A percentile compares a stretch with the other conserved stretches of the same genome.
Conservation (phyloP, 2,113 vertebrate species). For the Macrotis lagotis region DNA sequence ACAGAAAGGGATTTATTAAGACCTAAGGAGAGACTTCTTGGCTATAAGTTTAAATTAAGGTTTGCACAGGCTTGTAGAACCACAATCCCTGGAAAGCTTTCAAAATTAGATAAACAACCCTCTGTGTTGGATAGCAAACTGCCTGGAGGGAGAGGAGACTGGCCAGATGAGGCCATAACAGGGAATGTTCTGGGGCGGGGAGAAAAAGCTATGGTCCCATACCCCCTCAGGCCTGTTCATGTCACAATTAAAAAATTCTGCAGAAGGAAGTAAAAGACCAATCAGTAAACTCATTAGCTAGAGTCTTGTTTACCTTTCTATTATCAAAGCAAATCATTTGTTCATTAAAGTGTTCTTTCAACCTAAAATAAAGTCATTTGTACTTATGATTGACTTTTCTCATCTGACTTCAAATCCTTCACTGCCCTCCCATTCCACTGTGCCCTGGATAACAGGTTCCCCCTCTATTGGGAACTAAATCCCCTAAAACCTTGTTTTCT, state of each 20-base stretch:
- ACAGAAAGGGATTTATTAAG: not conserved
- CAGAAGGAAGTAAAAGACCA: not conserved
- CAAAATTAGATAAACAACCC: not conserved
- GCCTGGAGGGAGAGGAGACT: not conserved
- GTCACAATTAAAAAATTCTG: not conserved
- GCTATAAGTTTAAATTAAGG: not conserved
- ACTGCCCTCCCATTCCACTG: not conserved
- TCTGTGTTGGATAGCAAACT: not conserved
- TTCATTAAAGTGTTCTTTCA: not conserved
- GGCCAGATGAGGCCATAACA: not conserved
- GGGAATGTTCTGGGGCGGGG: not conserved
- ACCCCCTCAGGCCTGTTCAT: not conserved
- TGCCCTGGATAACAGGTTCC: not conserved
- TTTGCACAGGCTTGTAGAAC: not conserved
- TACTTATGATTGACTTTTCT: not conserved
- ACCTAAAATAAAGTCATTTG: not conserved
- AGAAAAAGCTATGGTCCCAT: not conserved
- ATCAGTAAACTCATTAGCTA: not conserved
- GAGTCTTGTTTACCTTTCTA: not conserved
- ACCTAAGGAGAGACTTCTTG: not conserved
- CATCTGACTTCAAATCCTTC: not conserved
- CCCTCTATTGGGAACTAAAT: not conserved
- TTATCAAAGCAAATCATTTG: not conserved
- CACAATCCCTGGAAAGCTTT: not conserved
- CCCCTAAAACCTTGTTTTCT: not conserved